A percentile compares a stretch with the other conserved stretches of the same genome.
These are phyloP conservation scores for Acrobasis consociella DNA, from an alignment of 2,888 invertebrate species.

Conservation along the genomic window DNA sequence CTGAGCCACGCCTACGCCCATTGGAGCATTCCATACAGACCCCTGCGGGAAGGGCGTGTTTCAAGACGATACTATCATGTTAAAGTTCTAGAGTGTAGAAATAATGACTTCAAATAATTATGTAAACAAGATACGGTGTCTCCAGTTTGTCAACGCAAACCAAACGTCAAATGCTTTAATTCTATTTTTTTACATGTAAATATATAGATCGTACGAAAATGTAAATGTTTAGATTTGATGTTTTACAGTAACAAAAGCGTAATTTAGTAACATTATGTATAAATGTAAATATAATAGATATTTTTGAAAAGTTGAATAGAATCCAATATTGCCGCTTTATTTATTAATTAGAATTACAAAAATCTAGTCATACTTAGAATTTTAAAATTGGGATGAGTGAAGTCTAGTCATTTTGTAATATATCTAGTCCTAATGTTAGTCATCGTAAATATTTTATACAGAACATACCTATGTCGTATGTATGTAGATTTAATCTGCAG, in stretches of 20 bases:
- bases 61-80: slow-evolving; percentile 75
- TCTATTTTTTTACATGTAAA: not conserved
- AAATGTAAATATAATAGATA: slow-evolving; percentile 28
- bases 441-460: slow-evolving; percentile 5
- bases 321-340: slow-evolving; percentile 62
- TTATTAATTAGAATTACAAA: slow-evolving; percentile 33
- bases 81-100: slow-evolving; percentile 57
- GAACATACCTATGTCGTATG: not conserved
- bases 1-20: slow-evolving; percentile 75
- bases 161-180: not conserved
- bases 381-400: slow-evolving; percentile 6
- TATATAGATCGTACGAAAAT: not conserved
- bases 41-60: slow-evolving; percentile 67
- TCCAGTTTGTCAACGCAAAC: no score
- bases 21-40: slow-evolving; percentile 66
- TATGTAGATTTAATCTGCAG: not conserved
- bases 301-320: slow-evolving; percentile 50
- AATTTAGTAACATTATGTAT: slow-evolving; percentile 25
- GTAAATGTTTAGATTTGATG: no score
- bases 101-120: no score
- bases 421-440: slow-evolving; percentile 32
- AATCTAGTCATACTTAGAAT: slow-evolving; percentile 14
- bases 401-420: slow-evolving; percentile 22
- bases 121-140: no score
- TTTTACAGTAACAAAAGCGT: no score